These are phyloP conservation scores for Eucidaris tribuloides DNA, from an alignment of 35 echinoderm and acorn worm species.

Conservation along the genomic window DNA sequence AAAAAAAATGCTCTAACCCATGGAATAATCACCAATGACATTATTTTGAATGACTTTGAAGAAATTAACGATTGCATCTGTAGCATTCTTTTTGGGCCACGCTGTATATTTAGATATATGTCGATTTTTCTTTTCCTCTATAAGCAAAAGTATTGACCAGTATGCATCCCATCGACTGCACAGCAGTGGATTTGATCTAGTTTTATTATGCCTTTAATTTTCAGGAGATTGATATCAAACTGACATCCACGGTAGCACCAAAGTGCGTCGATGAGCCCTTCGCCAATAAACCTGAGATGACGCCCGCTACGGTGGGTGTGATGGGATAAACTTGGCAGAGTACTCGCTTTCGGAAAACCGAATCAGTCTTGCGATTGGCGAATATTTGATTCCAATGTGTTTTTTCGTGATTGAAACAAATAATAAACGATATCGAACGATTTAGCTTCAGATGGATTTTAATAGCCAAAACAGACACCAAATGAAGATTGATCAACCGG, in stretches of 20 bases:
- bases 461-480: too few species aligned
- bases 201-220: background rate
- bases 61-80: too few species aligned
- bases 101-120: background rate
- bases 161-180: background rate
- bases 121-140: background rate
- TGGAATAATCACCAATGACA: too few species aligned
- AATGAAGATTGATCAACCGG: too few species aligned
- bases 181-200: background rate
- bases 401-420: too few species aligned
- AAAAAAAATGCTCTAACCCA: too few species aligned
- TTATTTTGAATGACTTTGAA: too few species aligned
- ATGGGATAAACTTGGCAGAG: background rate
- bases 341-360: too few species aligned
- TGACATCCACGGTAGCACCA: background rate
- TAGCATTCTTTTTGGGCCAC: background rate
- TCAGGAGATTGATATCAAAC: background rate
- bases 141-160: background rate
- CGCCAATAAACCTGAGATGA: background rate
- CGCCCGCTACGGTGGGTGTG: slow-evolving; percentile 4
- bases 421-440: too few species aligned
- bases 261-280: slow-evolving; percentile 5
- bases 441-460: too few species aligned
- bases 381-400: too few species aligned
- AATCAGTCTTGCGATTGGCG: too few species aligned